Percentiles rank a stretch among this genome's conserved stretches.
Evolutionary conservation across 1,140 invertebrate genomes (phyloP).

Genomic region (Phortica variegata): DNA sequence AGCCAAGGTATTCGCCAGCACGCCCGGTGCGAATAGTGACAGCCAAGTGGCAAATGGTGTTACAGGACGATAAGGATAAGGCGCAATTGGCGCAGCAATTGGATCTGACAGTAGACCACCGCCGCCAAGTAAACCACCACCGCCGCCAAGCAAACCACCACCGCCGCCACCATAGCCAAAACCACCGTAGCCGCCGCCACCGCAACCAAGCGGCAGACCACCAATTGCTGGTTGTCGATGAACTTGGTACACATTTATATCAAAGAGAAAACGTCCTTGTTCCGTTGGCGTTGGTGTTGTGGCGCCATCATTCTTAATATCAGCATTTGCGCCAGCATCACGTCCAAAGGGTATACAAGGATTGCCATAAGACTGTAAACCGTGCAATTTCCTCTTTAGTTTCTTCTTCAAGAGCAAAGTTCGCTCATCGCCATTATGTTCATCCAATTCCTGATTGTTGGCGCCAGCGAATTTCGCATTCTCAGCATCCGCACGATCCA

Average conservation of each 20-base stretch:
- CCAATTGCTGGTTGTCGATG: no score
- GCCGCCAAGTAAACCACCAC: slow-evolving; percentile 21
- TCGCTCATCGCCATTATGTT: slow-evolving; percentile 24
- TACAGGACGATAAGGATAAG: slow-evolving; percentile 33
- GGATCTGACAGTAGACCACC: slow-evolving; percentile 40
- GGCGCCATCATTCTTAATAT: slow-evolving; percentile 9
- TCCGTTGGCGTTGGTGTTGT: no score
- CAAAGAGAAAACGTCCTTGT: slow-evolving; percentile 47
- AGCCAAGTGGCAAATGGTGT: slow-evolving; percentile 43
- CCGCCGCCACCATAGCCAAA: slow-evolving; percentile 22
- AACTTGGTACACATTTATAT: slow-evolving; percentile 50
- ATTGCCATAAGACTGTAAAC: slow-evolving; percentile 20
- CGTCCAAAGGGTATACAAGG: slow-evolving; percentile 41
- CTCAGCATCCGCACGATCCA: slow-evolving; percentile 28
- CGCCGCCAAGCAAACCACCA: slow-evolving; percentile 12
- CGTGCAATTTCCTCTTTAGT: slow-evolving; percentile 20
- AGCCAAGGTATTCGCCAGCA: slow-evolving; percentile 34
- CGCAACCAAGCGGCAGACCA: slow-evolving; percentile 6
- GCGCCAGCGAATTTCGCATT: slow-evolving; percentile 49
- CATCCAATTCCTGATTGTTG: slow-evolving; percentile 42
- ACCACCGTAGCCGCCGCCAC: slow-evolving; percentile 24
- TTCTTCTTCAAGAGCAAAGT: slow-evolving; percentile 41
- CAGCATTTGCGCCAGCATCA: slow-evolving; percentile 26
- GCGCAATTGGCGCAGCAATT: slow-evolving; percentile 14
- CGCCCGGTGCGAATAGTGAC: slow-evolving; percentile 44